Conservation (phyloP, 1,140 invertebrate species). For the Eueides isabella region DNA sequence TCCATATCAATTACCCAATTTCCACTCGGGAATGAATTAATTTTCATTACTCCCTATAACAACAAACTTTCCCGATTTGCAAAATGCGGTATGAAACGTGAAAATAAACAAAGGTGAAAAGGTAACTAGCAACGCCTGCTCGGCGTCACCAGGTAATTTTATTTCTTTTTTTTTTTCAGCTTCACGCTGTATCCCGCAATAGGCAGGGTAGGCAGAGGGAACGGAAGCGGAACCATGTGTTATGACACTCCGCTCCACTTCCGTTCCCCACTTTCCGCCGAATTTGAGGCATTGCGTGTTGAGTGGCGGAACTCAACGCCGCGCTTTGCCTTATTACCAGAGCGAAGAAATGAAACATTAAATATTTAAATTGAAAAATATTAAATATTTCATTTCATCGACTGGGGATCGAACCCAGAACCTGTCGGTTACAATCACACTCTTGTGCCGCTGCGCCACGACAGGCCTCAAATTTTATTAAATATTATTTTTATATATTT, state of each 20-base stretch:
- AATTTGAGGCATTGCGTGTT: not conserved
- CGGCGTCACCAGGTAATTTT: too few species aligned
- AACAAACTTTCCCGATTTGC: too few species aligned
- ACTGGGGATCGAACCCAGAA: not conserved
- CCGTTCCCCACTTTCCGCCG: not conserved
- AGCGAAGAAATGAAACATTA: not conserved
- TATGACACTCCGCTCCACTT: too few species aligned
- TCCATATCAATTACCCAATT: too few species aligned
- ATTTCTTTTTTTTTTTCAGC: not conserved
- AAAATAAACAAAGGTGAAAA: too few species aligned
- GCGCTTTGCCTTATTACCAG: not conserved
- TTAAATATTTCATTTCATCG: not conserved
- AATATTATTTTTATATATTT: not conserved
- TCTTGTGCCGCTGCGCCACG: not conserved
- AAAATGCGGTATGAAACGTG: too few species aligned
- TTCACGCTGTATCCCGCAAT: not conserved
- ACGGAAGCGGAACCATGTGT: too few species aligned
- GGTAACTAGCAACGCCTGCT: too few species aligned
- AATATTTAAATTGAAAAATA: not conserved
- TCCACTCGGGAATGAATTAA: too few species aligned
- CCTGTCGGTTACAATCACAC: not conserved
- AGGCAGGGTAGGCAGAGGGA: not conserved
- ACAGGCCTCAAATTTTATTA: not conserved
- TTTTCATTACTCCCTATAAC: too few species aligned
- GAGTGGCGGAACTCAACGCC: too few species aligned